phyloP scores from a whole-genome alignment of 2,888 invertebrate species.

The Sericinus montela region DNA sequence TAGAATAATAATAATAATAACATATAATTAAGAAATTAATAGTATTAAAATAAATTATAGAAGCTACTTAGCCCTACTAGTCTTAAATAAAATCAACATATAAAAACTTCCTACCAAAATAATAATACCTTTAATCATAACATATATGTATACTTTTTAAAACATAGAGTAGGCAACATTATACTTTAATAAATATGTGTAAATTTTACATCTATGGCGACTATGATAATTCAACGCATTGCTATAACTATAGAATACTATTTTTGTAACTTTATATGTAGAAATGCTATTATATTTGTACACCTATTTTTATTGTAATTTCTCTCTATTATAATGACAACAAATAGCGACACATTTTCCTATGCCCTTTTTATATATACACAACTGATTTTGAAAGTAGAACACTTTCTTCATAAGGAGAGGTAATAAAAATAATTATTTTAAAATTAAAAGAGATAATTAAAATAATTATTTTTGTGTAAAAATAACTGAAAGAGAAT shows the following conservation, averaged over 20 bases:
- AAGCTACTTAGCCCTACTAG: too few species aligned
- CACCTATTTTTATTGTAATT: neutral
- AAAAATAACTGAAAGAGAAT: too few species aligned
- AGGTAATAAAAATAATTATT: too few species aligned
- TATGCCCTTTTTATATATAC: neutral
- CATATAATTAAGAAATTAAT: too few species aligned
- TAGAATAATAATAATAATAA: too few species aligned
- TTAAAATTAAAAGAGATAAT: too few species aligned
- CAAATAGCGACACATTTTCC: constrained; percentile 4
- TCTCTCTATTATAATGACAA: neutral
- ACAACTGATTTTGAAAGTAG: neutral
- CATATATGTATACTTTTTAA: neutral
- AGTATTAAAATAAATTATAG: too few species aligned
- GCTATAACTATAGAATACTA: neutral
- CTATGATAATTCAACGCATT: neutral
- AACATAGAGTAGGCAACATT: neutral
- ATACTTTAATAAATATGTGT: constrained; percentile 2
- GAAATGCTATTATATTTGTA: neutral
- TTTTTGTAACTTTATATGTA: neutral
- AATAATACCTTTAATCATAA: constrained; percentile 6
- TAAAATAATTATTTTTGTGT: too few species aligned
- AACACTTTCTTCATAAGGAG: neutral
- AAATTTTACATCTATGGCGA: constrained; percentile 2
- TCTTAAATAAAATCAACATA: too few species aligned
- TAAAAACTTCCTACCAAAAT: neutral